Evolutionary conservation across 2,888 invertebrate species (phyloP).

Genomic region (Drosophila differens): DNA sequence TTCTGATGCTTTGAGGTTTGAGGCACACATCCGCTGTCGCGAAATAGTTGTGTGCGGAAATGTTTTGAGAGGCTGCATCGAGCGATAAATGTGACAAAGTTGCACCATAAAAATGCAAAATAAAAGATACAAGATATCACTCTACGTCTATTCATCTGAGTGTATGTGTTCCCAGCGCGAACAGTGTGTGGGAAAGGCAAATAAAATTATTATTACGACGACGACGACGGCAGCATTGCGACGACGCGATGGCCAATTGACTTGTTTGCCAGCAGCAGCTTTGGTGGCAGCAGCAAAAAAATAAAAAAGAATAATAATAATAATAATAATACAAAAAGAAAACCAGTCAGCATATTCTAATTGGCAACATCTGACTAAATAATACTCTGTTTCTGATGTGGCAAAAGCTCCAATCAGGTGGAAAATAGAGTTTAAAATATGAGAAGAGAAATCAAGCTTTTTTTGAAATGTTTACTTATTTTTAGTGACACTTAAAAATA

Average conservation of each 20-base stretch:
- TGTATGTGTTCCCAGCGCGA: not conserved
- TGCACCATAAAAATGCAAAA: slow-evolving; percentile 64
- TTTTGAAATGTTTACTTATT: not conserved
- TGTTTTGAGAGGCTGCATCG: slow-evolving; percentile 44
- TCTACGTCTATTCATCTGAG: slow-evolving; percentile 1
- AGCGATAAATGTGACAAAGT: slow-evolving; percentile 72
- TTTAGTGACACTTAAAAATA: not conserved
- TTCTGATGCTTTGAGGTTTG: not conserved
- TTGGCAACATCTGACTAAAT: not conserved
- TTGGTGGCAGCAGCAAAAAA: slow-evolving; percentile 11
- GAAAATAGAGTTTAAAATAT: not conserved
- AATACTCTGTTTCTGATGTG: not conserved
- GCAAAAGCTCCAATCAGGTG: not conserved
- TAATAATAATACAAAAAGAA: not conserved
- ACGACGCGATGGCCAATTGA: slow-evolving; percentile 44
- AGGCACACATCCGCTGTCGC: slow-evolving; percentile 56
- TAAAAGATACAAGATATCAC: slow-evolving; percentile 43
- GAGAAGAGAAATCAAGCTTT: not conserved
- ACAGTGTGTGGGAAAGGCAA: slow-evolving; percentile 69
- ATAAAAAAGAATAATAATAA: not conserved
- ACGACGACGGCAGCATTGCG: slow-evolving; percentile 25
- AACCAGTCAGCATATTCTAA: not conserved
- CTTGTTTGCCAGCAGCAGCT: slow-evolving; percentile 38
- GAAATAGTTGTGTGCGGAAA: slow-evolving; percentile 12
- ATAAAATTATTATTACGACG: slow-evolving; percentile 68